phyloP scores from a whole-genome alignment of 2,797 vertebrate genomes.

The Megalops cyprinoides region DNA sequence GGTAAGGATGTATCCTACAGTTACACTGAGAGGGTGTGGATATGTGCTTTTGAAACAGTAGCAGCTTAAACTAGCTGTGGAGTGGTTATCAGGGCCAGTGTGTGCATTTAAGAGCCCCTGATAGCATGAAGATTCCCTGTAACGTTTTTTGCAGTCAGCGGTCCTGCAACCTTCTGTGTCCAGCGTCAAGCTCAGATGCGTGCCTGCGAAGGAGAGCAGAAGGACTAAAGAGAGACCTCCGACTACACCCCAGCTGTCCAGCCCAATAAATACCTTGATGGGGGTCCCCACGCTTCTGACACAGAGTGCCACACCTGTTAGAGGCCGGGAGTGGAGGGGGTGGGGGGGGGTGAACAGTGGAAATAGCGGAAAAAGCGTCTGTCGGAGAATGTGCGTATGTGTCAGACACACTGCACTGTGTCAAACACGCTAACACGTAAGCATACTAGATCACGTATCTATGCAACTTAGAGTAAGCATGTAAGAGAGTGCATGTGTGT shows the following conservation, averaged over 20 bases:
- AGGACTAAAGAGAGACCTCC: conserved; percentile 75
- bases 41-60: not conserved
- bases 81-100: not conserved
- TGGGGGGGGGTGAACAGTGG: too few relatives aligned
- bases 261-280: conserved; percentile 67
- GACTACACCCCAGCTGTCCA: conserved; percentile 71
- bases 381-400: not conserved
- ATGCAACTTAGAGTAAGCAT: too few relatives aligned
- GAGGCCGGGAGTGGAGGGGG: conserved; percentile 54
- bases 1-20: too few relatives aligned
- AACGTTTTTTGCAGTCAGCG: not conserved
- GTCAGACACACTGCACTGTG: conserved; percentile 11
- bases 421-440: too few relatives aligned
- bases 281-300: conserved; percentile 35
- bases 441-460: too few relatives aligned
- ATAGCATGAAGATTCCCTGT: not conserved
- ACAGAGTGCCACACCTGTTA: conserved; percentile 67
- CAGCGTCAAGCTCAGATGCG: conserved; percentile 39
- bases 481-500: not conserved
- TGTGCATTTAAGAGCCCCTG: not conserved
- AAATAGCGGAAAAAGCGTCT: too few relatives aligned
- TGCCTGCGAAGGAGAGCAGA: conserved; percentile 62
- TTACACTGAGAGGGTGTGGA: not conserved
- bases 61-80: not conserved
- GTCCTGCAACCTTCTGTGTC: conserved; percentile 34